Evolutionary conservation across 2,797 vertebrate genomes (phyloP), one percentile per base, ranked within the genome.

Genomic region (Pipistrellus pipistrellus): DNA sequence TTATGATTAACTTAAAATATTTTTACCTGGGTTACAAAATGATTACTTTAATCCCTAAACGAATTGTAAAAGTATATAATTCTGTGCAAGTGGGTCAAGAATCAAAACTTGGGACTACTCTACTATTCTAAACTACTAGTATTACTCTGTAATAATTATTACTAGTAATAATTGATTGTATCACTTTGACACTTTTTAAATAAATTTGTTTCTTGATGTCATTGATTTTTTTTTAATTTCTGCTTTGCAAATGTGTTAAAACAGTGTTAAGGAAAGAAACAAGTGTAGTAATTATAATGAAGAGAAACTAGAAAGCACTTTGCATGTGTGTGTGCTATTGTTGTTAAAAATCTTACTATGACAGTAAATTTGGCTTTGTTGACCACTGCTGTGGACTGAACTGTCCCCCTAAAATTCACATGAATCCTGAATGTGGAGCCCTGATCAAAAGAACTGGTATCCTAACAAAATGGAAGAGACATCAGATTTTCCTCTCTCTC

Each of bases 21-120:
- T 21, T 93, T 57, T 46, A 85, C 32, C 18, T 85, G 48, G 80
- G 91, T 80, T 80, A 68, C 20, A 78, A 85, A 59, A 88, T 84
- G 73, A 83, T 76, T 75, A 48, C 32, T 85, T 73, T 51, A 77
- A 84, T 35, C 53, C 8, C 48, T 83, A 71, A 78, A 32, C 15
- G 77, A 90, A 78, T 88, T 68, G 41, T 48, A 68, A 78, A 84
- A 87, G 46, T 72, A 64, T 68, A 5, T 53, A 84, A 59, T 62
- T 87, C 53, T 59, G 15, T 72, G 44, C 27, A 53, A 86, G 32
- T 86, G 44, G 27, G 83, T 69, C 13, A 84, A 78, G 38, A 87
- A 55, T 83, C 71, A 77, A 87, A 20, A 83, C 53, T 35, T 62
- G 25, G 18, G 46, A 38, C 59, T 27, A 66, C 6, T 32, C 21